Evolutionary conservation across 2,797 vertebrate species (phyloP).

Genomic region (Coregonus ussuriensis): DNA sequence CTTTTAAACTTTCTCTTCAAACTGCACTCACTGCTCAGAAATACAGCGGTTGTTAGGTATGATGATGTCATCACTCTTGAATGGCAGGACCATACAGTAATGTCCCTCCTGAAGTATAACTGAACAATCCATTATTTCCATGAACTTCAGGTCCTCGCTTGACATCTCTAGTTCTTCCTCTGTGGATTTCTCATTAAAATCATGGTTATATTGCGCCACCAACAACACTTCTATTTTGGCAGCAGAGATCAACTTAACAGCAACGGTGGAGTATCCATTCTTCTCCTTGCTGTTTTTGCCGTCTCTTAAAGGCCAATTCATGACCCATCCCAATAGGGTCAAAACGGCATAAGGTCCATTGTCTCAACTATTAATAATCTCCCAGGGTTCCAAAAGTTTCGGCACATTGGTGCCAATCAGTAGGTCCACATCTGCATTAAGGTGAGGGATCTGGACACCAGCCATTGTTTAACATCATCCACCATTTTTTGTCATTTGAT

Average conservation of each 20-base stretch:
- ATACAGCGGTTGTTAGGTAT: no score
- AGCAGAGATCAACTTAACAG: no score
- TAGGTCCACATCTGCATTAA: neutral
- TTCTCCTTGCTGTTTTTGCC: neutral
- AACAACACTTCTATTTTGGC: neutral
- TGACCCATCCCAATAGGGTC: neutral
- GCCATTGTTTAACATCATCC: no score
- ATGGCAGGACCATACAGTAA: neutral
- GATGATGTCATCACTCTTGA: no score
- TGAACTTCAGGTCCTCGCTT: neutral
- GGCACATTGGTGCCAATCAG: slow-evolving; percentile 6
- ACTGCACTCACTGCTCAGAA: no score
- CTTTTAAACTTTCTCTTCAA: no score
- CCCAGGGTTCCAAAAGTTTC: no score
- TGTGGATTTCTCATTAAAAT: neutral
- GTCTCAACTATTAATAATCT: neutral
- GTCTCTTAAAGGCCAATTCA: slow-evolving; percentile 1
- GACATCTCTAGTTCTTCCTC: no score
- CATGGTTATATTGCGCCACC: neutral
- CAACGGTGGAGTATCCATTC: no score
- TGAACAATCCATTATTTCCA: neutral
- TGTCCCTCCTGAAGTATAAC: neutral
- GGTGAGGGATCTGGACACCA: neutral
- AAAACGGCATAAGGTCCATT: neutral
- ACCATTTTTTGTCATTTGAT: no score